phyloP scores from a whole-genome alignment of 2,888 invertebrate species.

The Salpingus planirostris region DNA sequence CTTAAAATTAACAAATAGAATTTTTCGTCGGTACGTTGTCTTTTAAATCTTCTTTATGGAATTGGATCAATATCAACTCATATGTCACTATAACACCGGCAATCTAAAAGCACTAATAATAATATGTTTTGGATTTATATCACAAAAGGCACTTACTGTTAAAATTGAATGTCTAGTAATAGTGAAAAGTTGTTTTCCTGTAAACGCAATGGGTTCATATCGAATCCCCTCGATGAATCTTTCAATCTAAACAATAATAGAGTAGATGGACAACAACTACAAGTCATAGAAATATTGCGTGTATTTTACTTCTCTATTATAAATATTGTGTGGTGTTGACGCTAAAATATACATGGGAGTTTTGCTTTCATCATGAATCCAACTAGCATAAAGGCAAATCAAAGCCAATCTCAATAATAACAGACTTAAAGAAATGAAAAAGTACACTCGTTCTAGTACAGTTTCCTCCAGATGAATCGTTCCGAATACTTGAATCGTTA shows the following conservation, averaged over 20 bases:
- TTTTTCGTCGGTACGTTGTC: constrained; percentile 4
- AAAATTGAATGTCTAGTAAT: constrained; percentile 7
- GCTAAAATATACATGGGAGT: constrained; percentile 3
- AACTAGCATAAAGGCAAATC: constrained; percentile 8
- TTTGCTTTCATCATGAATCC: constrained; percentile 10
- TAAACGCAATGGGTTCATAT: constrained; percentile 5
- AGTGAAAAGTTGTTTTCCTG: constrained; percentile 8
- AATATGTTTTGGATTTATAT: neutral
- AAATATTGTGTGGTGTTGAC: constrained; percentile 3
- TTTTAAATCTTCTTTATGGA: constrained; percentile 3
- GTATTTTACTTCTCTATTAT: constrained; percentile 8
- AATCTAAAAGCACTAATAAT: constrained; percentile 7
- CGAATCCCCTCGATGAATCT: constrained; percentile 6
- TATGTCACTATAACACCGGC: constrained; percentile 9
- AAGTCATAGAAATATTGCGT: neutral
- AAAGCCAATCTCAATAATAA: constrained; percentile 5
- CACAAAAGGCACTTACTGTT: constrained; percentile 4
- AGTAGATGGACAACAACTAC: neutral
- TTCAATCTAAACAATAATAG: constrained; percentile 5
- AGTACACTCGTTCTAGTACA: constrained; percentile 4
- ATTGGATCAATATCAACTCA: constrained; percentile 8
- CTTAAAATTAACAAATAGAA: constrained; percentile 5
- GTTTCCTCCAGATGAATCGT: constrained; percentile 3
- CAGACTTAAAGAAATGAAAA: constrained; percentile 5
- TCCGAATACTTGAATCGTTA: constrained; percentile 8